phyloP scores from a whole-genome alignment of 2,888 invertebrate genomes.

The Acronicta aceris region DNA sequence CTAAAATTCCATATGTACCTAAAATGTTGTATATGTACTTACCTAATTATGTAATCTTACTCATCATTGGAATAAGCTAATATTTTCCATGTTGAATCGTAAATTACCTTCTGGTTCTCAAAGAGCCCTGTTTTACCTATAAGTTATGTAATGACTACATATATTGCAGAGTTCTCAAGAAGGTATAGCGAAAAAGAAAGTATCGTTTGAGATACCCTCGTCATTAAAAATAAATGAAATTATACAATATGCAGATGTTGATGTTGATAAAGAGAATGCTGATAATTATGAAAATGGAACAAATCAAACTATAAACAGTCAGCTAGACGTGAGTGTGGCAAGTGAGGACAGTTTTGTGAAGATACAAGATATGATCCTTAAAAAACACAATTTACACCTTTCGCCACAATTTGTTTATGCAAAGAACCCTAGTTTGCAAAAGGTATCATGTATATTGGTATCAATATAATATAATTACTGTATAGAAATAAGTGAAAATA shows the following conservation, averaged over 20 bases:
- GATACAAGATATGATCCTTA: conserved; percentile 76
- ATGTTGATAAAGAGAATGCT: conserved; percentile 31
- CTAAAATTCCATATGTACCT: too few relatives aligned
- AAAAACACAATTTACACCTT: conserved; percentile 76
- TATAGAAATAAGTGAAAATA: neutral
- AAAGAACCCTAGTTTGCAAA: conserved; percentile 65
- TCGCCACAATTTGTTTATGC: conserved; percentile 81
- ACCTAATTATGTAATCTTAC: too few relatives aligned
- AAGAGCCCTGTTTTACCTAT: too few relatives aligned
- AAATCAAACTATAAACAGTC: conserved; percentile 63
- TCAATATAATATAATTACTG: too few relatives aligned
- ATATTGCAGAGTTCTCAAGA: conserved; percentile 60
- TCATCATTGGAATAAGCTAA: too few relatives aligned
- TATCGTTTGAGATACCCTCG: conserved; percentile 67
- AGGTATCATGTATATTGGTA: conserved; percentile 52
- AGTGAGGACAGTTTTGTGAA: conserved; percentile 70
- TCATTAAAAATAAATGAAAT: conserved; percentile 57
- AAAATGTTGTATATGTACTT: too few relatives aligned
- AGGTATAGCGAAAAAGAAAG: conserved; percentile 63
- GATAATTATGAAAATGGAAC: conserved; percentile 39
- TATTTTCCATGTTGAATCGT: too few relatives aligned
- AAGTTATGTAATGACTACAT: too few relatives aligned
- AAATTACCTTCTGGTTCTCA: too few relatives aligned
- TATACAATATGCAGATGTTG: conserved; percentile 41
- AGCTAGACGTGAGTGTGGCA: conserved; percentile 61